Evolutionary conservation across 2,888 invertebrate species (phyloP).

Genomic region (Pristionchus maxplancki): DNA sequence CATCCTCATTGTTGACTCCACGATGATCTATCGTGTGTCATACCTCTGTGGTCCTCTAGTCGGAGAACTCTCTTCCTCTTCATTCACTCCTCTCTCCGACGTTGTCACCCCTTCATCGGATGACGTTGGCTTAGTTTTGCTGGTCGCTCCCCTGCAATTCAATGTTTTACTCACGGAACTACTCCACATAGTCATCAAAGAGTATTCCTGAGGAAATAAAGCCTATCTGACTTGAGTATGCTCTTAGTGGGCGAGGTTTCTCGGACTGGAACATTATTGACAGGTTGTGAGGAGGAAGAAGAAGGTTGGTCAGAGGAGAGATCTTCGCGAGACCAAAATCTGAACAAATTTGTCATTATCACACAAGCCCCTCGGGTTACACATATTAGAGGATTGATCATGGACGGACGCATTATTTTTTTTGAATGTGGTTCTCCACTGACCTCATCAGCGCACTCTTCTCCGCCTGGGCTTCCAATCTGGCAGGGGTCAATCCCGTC

Average conservation of each 20-base stretch:
- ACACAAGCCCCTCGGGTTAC: background rate
- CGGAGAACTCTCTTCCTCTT: constrained; percentile 64
- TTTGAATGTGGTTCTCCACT: too few relatives aligned
- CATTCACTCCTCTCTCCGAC: constrained; percentile 68
- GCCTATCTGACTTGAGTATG: background rate
- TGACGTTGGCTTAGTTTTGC: constrained; percentile 72
- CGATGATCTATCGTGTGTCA: background rate
- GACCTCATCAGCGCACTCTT: constrained; percentile 68
- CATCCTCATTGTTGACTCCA: too few relatives aligned
- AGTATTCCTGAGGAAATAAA: too few relatives aligned
- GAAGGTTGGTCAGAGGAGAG: constrained; percentile 57
- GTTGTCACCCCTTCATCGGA: constrained; percentile 76
- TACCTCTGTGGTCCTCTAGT: constrained; percentile 52
- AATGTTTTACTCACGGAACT: background rate
- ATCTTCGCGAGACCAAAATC: constrained; percentile 66
- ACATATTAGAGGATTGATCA: too few relatives aligned
- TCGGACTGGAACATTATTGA: background rate
- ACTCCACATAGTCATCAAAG: background rate
- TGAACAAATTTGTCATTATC: background rate
- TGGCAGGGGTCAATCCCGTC: constrained; percentile 74
- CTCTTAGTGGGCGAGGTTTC: constrained; percentile 46
- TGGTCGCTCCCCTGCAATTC: constrained; percentile 57
- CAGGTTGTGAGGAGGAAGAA: constrained; percentile 31
- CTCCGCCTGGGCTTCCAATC: constrained; percentile 76
- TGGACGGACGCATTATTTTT: background rate